Base-by-base conservation (phyloP, 2,888 invertebrate species). In the Polydrusus cervinus region DNA sequence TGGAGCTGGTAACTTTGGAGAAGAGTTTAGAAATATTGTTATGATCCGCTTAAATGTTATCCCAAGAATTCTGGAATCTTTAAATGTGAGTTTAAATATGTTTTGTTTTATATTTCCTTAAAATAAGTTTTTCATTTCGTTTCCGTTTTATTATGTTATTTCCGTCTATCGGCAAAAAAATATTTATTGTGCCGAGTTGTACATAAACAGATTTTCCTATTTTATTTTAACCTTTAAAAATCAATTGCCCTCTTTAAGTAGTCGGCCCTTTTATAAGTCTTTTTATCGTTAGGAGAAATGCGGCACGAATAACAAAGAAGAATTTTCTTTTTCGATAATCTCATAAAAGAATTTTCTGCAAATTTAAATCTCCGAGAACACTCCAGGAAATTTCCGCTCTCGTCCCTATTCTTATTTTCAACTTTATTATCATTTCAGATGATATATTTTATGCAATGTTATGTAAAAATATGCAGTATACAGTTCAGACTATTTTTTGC, bases 281-380 rank as follows among this genome's bases (percentile, higher is more conserved):
- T 47, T 47, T 47, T 47, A 47, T 47, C 14, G 14, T 47, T 16
- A 47, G 43, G 40, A 8, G n/a, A 47, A 47, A 83, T 82, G 83
- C 83, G 82, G 85, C 84, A 85, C 84, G 85, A 85, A 85, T 86
- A 86, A 85, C 85, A 85, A 85, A 85, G 83, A 84, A 83, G 57
- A 68, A 64, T 60, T 74, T 74, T 47, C 60, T 40, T 64, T 47
- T 49, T 14, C 67, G 72, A 75, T 68, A 75, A 72, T 72, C 68
- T 68, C 49, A 34, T 75, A 67, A 67, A 55, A 68, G 71, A 71
- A 61, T 71, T 76, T 78, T 68, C 71, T 67, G 47, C 71, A 70
- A 71, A 68, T 75, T 62, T 70, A 69, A 70, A 70, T 71, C 73
- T 71, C 55, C 30, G 64, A 62, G 70, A 74, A 71, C 65, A 71